These are phyloP conservation scores for Spea multiplicata DNA, from an alignment of 2,113 vertebrate genomes.

Conservation along the genomic window DNA sequence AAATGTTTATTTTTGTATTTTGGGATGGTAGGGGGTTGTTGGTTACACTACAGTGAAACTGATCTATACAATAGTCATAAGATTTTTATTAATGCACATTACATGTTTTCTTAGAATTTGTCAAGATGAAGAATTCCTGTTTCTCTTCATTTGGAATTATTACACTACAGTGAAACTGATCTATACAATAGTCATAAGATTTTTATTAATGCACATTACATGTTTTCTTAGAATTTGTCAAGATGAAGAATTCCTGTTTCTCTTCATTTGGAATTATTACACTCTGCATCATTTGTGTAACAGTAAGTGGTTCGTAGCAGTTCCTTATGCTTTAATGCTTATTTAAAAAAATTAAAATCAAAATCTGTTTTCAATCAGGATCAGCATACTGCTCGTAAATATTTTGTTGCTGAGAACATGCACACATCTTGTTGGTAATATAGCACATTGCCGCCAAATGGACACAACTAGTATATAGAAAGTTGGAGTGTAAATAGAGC, in stretches of 20 bases:
- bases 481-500: too few relatives aligned
- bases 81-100: not conserved
- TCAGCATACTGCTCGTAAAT: not conserved
- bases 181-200: not conserved
- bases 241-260: conserved; percentile 5
- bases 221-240: conserved; percentile 1
- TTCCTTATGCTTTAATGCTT: not conserved
- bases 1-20: too few relatives aligned
- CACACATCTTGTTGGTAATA: not conserved
- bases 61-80: too few relatives aligned
- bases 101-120: not conserved
- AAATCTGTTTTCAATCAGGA: conserved; percentile 9
- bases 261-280: not conserved
- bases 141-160: not conserved
- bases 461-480: too few relatives aligned
- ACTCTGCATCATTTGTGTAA: not conserved
- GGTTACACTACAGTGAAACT: too few relatives aligned
- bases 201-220: not conserved
- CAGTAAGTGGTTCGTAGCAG: conserved; percentile 19
- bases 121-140: conserved; percentile 12
- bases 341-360: conserved; percentile 1
- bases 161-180: too few relatives aligned
- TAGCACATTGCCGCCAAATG: too few relatives aligned
- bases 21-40: too few relatives aligned
- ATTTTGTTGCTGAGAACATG: not conserved